phyloP scores from a whole-genome alignment of 2,797 vertebrate species.

The Sebastes itinus region DNA sequence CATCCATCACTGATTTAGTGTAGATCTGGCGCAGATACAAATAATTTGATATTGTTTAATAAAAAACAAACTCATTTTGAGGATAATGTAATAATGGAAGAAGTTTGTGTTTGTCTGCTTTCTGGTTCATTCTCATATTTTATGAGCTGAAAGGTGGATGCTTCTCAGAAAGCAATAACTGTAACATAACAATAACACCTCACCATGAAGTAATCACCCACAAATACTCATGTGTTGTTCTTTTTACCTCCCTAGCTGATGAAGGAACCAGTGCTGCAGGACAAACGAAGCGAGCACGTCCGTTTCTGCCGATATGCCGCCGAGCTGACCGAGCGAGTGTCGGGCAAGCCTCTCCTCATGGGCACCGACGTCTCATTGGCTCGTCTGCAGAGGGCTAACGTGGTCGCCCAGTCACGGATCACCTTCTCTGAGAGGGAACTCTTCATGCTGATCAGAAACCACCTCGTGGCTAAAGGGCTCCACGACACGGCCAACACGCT shows the following conservation, averaged over 20 bases:
- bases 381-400: slow-evolving; percentile 91
- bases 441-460: slow-evolving; percentile 93
- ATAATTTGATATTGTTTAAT: too few relatives aligned
- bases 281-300: slow-evolving; percentile 95
- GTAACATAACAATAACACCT: not conserved
- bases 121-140: not conserved
- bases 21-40: not conserved
- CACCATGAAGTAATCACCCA: not conserved
- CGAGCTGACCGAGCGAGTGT: slow-evolving; percentile 92
- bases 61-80: not conserved
- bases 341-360: slow-evolving; percentile 91
- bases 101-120: not conserved
- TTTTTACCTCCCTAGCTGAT: slow-evolving; percentile 80
- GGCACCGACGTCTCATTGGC: slow-evolving; percentile 94
- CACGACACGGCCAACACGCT: slow-evolving; percentile 88
- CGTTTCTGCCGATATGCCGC: slow-evolving; percentile 94
- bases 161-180: not conserved
- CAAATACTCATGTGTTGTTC: not conserved
- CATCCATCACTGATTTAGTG: not conserved
- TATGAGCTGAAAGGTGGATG: not conserved
- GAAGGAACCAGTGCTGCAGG: slow-evolving; percentile 97
- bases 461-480: slow-evolving; percentile 93
- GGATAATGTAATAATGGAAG: not conserved
- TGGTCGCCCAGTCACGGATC: slow-evolving; percentile 95
- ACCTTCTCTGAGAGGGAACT: slow-evolving; percentile 94